phyloP scores from a whole-genome alignment of 1,140 invertebrate species.

The Coelopa frigida region DNA sequence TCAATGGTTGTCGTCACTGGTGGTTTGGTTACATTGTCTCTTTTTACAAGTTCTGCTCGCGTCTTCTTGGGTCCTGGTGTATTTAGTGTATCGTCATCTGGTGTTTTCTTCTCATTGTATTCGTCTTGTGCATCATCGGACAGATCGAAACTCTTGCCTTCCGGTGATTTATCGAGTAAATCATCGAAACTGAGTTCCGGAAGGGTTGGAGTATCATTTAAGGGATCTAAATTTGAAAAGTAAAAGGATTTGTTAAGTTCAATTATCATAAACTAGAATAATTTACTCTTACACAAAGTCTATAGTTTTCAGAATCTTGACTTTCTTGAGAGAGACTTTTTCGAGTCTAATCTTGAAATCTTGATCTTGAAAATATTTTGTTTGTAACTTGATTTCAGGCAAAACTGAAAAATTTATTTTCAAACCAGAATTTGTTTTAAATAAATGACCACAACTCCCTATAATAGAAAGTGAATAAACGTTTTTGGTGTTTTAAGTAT shows the following conservation, averaged over 20 bases:
- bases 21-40: background rate
- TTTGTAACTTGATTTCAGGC: no score
- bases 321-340: no score
- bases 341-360: no score
- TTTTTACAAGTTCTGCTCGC: slow-evolving; percentile 14
- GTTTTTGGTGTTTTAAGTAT: no score
- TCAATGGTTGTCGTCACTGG: background rate
- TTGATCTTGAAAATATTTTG: no score
- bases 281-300: no score
- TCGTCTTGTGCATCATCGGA: slow-evolving; percentile 17
- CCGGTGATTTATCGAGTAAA: slow-evolving; percentile 25
- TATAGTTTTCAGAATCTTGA: no score
- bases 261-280: no score
- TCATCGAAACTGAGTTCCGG: slow-evolving; percentile 35
- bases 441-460: no score
- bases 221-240: slow-evolving; percentile 17
- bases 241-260: background rate
- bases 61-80: slow-evolving; percentile 30
- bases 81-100: slow-evolving; percentile 26
- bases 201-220: slow-evolving; percentile 28
- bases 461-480: no score
- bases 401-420: no score
- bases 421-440: no score
- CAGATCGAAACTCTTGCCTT: slow-evolving; percentile 18
- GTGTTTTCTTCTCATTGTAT: background rate